A percentile compares a stretch with the other conserved stretches of the same genome.
phyloP scores from a whole-genome alignment of 2,797 vertebrate genomes.

The Acipenser ruthenus region DNA sequence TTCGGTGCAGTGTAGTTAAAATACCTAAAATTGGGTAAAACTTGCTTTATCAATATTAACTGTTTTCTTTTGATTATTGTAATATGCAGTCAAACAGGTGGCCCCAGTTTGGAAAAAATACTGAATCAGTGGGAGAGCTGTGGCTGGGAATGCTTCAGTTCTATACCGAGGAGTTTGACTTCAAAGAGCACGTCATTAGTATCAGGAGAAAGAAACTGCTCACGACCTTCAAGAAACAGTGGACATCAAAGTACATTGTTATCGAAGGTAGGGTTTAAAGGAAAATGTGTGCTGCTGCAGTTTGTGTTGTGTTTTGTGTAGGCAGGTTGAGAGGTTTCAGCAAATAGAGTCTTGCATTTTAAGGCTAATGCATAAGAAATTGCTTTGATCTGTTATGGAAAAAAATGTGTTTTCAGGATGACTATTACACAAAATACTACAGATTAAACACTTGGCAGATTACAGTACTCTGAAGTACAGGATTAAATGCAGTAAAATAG shows the following conservation, averaged over 20 bases:
- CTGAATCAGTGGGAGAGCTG: conserved; percentile 78
- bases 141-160: conserved; percentile 91
- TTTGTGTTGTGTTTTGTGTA: too few species aligned
- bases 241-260: conserved; percentile 93
- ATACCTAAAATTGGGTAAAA: too few species aligned
- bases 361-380: background rate
- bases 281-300: too few species aligned
- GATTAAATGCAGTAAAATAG: too few species aligned
- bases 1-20: too few species aligned
- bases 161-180: conserved; percentile 93
- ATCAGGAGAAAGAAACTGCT: conserved; percentile 76
- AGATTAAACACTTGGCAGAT: too few species aligned
- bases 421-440: too few species aligned
- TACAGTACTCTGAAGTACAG: too few species aligned
- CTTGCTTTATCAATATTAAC: background rate
- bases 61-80: conserved; percentile 28
- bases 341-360: background rate
- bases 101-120: conserved; percentile 74
- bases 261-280: conserved; percentile 74
- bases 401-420: background rate
- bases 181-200: conserved; percentile 87
- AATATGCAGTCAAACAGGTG: conserved; percentile 66
- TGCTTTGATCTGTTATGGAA: background rate
- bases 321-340: background rate
- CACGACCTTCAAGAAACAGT: conserved; percentile 95